These are phyloP conservation scores for Tachuris rubrigastra DNA, from an alignment of 2,113 vertebrate genomes.

Conservation along the genomic window DNA sequence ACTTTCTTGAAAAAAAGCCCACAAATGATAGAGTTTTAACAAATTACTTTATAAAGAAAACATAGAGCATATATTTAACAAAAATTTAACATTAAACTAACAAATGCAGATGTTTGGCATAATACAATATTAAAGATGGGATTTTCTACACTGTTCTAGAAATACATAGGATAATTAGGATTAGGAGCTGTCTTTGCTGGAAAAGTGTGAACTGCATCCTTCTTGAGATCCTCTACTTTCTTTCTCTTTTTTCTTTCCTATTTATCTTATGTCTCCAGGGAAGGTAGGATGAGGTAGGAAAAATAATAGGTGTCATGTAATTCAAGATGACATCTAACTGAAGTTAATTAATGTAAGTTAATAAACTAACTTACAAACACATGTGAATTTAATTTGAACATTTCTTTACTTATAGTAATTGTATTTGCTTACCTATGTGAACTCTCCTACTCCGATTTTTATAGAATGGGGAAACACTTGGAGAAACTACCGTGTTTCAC, in stretches of 20 bases:
- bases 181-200: background rate
- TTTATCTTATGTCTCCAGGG: background rate
- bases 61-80: background rate
- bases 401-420: background rate
- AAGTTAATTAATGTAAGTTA: background rate
- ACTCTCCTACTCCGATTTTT: background rate
- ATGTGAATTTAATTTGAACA: background rate
- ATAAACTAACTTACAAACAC: background rate
- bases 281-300: background rate
- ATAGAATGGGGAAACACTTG: background rate
- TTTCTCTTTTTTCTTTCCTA: background rate
- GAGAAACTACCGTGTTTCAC: background rate
- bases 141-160: background rate
- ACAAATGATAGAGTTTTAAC: background rate
- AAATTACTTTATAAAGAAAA: background rate
- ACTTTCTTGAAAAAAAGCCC: background rate
- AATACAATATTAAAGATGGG: background rate
- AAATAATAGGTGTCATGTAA: background rate
- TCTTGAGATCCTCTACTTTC: background rate
- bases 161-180: background rate
- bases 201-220: background rate
- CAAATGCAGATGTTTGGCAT: background rate
- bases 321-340: background rate
- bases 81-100: background rate
- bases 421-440: background rate